Evolutionary conservation across 2,797 vertebrate genomes (phyloP), one percentile per base, ranked within the genome.

Genomic region (Hozukius guyotensis): DNA sequence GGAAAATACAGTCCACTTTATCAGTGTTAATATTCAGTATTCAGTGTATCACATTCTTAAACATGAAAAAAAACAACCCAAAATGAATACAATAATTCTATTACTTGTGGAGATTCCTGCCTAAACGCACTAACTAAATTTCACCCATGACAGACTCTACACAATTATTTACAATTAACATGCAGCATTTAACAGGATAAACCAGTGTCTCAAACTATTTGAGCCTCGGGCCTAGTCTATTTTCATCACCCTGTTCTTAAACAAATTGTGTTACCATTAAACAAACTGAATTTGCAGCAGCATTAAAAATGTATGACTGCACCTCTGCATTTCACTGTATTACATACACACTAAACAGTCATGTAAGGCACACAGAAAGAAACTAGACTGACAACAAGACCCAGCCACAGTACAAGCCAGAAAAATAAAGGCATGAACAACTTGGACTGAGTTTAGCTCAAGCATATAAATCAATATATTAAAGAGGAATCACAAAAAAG

Each of bases 191-290:
- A 32, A 46, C 32, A 32, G 10, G 27, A 73, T 18, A 64, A 22
- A 42, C 8, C 24, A 6, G 9, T 14, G 13, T 25, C 32, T 59
- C 4, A 76, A 64, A 68, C 22, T 6, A 12, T 71, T 72, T 59
- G 32, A 76, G 36, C 60, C 25, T 18, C 22, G 38, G 49, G 60
- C 62, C 16, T 69, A 18, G 61, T 63, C 78, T 14, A 78, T 72
- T 80, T 81, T 81, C 42, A 27, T 64, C 14, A 38, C 31, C 12
- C 2, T 0, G 1, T 46, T 8, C 4, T 55, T 20, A 53, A 36
- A 76, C 10, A 70, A 76, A 55, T 0, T 55, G 32, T 22, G 36
- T 12, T 27, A 24, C 4, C 9, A 66, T 55, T 24, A 24, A 61
- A 38, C 14, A 72, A 31, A 57, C 12, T 12, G 20, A 72, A 60